Evolutionary conservation across 1,140 invertebrate species (phyloP), one percentile per base, ranked within the genome.

Genomic region (Platyscapa corneri): DNA sequence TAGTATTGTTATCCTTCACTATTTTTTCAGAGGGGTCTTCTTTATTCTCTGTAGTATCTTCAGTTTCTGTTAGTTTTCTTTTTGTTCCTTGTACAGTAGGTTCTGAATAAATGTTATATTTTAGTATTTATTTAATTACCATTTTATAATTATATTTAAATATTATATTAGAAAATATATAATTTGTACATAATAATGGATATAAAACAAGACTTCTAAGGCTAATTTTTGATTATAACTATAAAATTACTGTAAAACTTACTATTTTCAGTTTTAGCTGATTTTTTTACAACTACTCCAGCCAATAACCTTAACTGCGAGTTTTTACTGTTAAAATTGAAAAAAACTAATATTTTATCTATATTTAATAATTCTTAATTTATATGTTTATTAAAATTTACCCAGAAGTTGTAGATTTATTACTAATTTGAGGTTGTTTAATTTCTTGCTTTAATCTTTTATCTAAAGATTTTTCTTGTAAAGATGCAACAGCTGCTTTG

Each of bases 391-490:
- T 23, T 5, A 27, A 65, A 80, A 18, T 42, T 84, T 70, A 79
- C 83, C 80, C 53, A 14, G 74, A 78, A 72, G 87, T 87, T 79
- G 78, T 53, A 88, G 83, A 91, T 90, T 92, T 93, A 75, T 83
- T 90, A 85, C 53, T 87, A 49, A 79, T 86, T 82, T 89, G 89
- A 10, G 92, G 91, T 84, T 90, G 91, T 86, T 93, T 94, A 39
- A 95, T 93, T 90, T 95, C 95, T 74, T 94, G 93, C 79, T 94
- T 94, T 65, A 95, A 91, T 86, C 94, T 94, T 88, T 97, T 94
- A 88, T 97, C 95, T 70, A 96, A 91, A 74, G 95, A 94, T 91
- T 96, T 95, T 91, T 97, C 97, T 83, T 97, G 96, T 14, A 98
- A 90, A 84, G 95, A 95, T n/a, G 96, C 96, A 16, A 98, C 97